Conservation (phyloP, 2,797 vertebrate genomes). For the Acanthopagrus latus region DNA sequence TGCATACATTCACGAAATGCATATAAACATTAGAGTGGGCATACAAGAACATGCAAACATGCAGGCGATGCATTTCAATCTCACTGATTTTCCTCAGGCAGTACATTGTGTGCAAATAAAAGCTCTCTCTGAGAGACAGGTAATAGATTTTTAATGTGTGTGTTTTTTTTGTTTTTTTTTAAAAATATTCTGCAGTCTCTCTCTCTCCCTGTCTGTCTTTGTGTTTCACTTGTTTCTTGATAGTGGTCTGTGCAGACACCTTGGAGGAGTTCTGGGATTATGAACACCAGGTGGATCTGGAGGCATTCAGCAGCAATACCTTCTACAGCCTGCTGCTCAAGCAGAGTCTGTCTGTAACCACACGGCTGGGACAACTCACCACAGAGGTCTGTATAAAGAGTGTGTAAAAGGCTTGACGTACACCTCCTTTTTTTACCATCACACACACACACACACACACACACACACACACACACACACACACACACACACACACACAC, state of each 20-base stretch:
- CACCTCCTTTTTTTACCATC: neutral
- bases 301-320: conserved; percentile 88
- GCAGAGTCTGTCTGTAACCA: conserved; percentile 91
- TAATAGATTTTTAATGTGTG: neutral
- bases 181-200: neutral
- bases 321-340: conserved; percentile 90
- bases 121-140: neutral
- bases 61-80: neutral
- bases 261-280: conserved; percentile 87
- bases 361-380: conserved; percentile 86
- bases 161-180: too few relatives aligned
- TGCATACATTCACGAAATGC: neutral
- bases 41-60: neutral
- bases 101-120: neutral
- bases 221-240: neutral
- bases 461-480: neutral
- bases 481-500: neutral
- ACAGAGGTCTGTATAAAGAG: conserved; percentile 84
- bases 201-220: neutral
- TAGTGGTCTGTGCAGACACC: conserved; percentile 42
- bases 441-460: too few relatives aligned
- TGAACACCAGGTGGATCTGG: conserved; percentile 90
- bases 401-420: neutral
- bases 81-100: neutral
- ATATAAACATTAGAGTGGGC: neutral